Base-by-base conservation (phyloP, 2,797 vertebrate species). In the Catharus ustulatus region DNA sequence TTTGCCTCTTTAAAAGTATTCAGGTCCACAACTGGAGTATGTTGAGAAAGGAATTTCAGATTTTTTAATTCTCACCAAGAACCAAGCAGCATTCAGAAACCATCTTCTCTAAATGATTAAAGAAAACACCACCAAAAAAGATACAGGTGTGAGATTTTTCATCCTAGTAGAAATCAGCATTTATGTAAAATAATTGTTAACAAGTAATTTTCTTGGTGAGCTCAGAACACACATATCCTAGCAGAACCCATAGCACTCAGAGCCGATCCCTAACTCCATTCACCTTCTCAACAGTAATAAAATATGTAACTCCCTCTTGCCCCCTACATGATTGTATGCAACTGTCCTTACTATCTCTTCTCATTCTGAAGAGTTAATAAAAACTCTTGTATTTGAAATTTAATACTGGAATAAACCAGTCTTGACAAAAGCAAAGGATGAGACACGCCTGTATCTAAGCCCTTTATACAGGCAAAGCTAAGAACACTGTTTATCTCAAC, bases 161-260 rank as follows among this genome's bases (percentile, higher is more conserved):
- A 36, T 36, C 22, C 17, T 42, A 38, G 17, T 4, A 55, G 30
- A 89, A 82, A 66, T 34, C 19, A 20, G 13, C 9, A 79, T 40
- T 42, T 76, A 63, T 11, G 14, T 38, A 8, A 92, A 90, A 30
- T 51, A 55, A 64, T 2, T 48, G 16, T 62, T 48, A 87, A 48
- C 5, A 62, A 19, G 6, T 4, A 62, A 1, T 2, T 59, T 73
- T 91, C 46, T 73, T 61, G 32, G 18, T 43, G 23, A 71, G 43
- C 15, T 57, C 34, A 55, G 14, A 67, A 66, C 20, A 84, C 3
- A 20, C 1, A 54, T 2, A 0, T 0, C 15, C 45, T 7, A 55
- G 46, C 16, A 73, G 62, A 86, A 62, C 1, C 2, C 40, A 67
- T 24, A 68, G 15, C 40, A 71, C 24, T 61, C 17, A 61, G 20